phyloP scores from a whole-genome alignment of 2,888 invertebrate genomes.

The Oithona nana region DNA sequence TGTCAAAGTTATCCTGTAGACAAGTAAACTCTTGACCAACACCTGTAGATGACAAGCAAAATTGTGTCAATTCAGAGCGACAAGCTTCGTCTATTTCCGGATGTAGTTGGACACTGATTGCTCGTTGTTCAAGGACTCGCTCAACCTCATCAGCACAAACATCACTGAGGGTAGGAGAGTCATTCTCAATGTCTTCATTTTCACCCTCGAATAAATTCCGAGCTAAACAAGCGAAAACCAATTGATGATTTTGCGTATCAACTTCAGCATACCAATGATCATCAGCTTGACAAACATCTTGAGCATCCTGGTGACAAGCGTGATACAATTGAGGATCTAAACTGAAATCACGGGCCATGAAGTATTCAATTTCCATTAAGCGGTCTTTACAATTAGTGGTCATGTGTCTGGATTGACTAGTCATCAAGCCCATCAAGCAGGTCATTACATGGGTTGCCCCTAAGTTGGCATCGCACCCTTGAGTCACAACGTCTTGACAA shows the following conservation, averaged over 20 bases:
- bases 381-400: conserved; percentile 71
- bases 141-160: conserved; percentile 46
- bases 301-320: conserved; percentile 71
- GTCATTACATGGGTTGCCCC: conserved; percentile 49
- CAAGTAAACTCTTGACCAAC: conserved; percentile 82
- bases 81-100: conserved; percentile 86
- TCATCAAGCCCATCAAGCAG: conserved; percentile 81
- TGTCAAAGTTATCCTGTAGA: conserved; percentile 40
- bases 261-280: conserved; percentile 51
- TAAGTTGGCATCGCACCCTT: conserved; percentile 42
- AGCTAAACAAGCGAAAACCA: not conserved
- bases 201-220: conserved; percentile 18
- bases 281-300: conserved; percentile 55
- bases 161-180: conserved; percentile 14
- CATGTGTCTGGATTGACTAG: conserved; percentile 49
- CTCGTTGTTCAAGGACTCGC: conserved; percentile 78
- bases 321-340: conserved; percentile 71
- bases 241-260: not conserved
- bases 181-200: not conserved
- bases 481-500: conserved; percentile 64
- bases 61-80: conserved; percentile 57
- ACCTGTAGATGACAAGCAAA: conserved; percentile 64
- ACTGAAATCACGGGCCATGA: conserved; percentile 83
- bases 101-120: conserved; percentile 72
- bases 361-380: conserved; percentile 87